Base-by-base conservation (phyloP, 2,113 vertebrate species). In the Gallinago media region DNA sequence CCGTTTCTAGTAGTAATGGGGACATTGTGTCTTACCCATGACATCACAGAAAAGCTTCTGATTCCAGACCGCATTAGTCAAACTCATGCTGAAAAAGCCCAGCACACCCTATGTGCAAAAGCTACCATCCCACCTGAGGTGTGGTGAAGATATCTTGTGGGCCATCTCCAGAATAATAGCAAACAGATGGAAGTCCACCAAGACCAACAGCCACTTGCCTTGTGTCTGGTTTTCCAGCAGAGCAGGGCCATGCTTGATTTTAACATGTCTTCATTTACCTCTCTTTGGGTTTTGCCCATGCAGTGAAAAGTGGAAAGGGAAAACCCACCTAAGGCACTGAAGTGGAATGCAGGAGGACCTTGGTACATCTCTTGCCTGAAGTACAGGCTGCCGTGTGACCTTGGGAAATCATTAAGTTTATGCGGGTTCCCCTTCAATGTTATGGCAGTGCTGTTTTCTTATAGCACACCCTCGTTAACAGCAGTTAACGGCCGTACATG, bases 211-310 rank as follows among this genome's bases (percentile, higher is more conserved):
- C 8, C 32, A 26, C 47, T 63, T 71, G 34, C 32, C 25, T 67
- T 78, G 5, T 11, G 17, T 42, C 52, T 73, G 34, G 5, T 76
- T 84, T 84, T 82, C 40, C 27, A 74, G 31, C 20, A 49, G n/a
- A 91, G 14, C 14, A 31, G 20, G 38, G 32, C 6, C 17, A 23
- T 23, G 22, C 6, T 85, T 46, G 12, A 61, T 86, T 71, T 32
- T 65, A 25, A 47, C 49, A 29, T 13, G 6, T 22, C n/a, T 79
- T 47, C 13, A 6, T 73, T 83, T 66, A 67, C 42, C 17, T 40
- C 40, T 42, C 58, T 15, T 0, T 0, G 0, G 8, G 22, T 65
- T 95, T 66, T 31, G 5, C 56, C 32, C 31, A 23, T 27, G 52
- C 20, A 44, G 31, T 61, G 46, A 86, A 75, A 76, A 5, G 36